Percentiles rank a stretch among this genome's conserved stretches.
These are phyloP conservation scores for Molothrus aeneus DNA, from an alignment of 2,797 vertebrate species.

Conservation along the genomic window DNA sequence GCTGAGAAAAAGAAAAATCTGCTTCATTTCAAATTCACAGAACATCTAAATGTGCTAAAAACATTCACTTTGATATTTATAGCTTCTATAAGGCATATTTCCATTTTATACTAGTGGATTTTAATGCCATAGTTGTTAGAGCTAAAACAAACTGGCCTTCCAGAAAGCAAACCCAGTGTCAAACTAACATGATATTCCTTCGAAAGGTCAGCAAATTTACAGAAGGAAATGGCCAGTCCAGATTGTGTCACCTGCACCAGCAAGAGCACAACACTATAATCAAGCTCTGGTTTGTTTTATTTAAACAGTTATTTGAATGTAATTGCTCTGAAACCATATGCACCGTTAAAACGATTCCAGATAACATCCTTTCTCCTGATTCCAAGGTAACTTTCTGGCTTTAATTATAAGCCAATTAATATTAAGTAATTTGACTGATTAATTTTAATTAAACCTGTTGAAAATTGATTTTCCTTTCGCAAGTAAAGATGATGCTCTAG, in stretches of 20 bases:
- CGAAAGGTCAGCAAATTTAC: conserved; percentile 18
- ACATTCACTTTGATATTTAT: conserved; percentile 14
- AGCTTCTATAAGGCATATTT: not conserved
- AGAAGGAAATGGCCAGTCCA: not conserved
- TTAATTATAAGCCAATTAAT: conserved; percentile 78
- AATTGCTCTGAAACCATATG: conserved; percentile 58
- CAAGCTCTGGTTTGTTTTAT: conserved; percentile 44
- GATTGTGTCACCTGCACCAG: conserved; percentile 13
- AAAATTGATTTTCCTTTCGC: conserved; percentile 73
- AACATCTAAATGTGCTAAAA: conserved; percentile 11
- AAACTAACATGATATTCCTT: conserved; percentile 18
- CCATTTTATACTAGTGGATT: conserved; percentile 24
- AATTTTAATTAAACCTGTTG: conserved; percentile 76
- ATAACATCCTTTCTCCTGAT: conserved; percentile 52
- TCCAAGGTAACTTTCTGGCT: conserved; percentile 76
- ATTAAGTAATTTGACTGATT: conserved; percentile 76
- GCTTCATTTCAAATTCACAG: conserved; percentile 32
- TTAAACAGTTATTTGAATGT: conserved; percentile 48
- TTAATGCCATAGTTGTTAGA: not conserved
- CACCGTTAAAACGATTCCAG: conserved; percentile 31
- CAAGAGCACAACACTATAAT: not conserved
- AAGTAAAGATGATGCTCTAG: conserved; percentile 54
- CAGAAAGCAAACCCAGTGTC: not conserved
- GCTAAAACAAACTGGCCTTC: conserved; percentile 41
- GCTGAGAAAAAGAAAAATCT: not conserved